Evolutionary conservation across 2,113 vertebrate genomes (phyloP).

Genomic region (Mus spicilegus): DNA sequence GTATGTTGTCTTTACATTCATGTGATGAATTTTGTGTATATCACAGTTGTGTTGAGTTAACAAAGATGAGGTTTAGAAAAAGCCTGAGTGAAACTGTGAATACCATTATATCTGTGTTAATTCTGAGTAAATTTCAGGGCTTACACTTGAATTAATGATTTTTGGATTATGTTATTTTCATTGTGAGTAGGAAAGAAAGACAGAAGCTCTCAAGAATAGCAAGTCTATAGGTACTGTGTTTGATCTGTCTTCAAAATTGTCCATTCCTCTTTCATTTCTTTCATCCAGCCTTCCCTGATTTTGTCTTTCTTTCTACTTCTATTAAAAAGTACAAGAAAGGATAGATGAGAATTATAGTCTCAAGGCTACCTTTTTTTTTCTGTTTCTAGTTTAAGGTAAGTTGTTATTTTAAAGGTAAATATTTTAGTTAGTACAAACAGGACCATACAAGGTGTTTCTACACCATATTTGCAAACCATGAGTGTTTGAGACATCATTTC

Average conservation of each 20-base stretch:
- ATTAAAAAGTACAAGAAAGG: neutral
- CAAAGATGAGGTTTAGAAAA: neutral
- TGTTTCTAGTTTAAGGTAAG: neutral
- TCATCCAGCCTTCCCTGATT: too few species aligned
- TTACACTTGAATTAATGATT: neutral
- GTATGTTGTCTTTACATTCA: neutral
- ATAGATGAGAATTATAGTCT: neutral
- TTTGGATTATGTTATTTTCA: neutral
- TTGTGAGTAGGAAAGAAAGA: neutral
- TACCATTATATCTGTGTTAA: neutral
- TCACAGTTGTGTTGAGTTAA: neutral
- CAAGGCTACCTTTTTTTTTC: neutral
- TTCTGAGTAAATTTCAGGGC: neutral
- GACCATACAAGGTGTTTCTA: conserved; percentile 42
- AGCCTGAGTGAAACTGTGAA: neutral
- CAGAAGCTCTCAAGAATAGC: neutral
- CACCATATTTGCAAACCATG: conserved; percentile 62
- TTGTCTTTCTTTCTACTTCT: neutral
- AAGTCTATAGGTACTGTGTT: neutral
- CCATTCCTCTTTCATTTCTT: neutral
- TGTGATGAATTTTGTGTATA: neutral
- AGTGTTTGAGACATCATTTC: conserved; percentile 54
- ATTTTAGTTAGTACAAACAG: conserved; percentile 8
- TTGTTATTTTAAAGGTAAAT: conserved; percentile 62
- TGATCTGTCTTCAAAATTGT: conserved; percentile 4